Base-by-base conservation (phyloP, 2,888 invertebrate species). In the Gymnocheta viridis region DNA sequence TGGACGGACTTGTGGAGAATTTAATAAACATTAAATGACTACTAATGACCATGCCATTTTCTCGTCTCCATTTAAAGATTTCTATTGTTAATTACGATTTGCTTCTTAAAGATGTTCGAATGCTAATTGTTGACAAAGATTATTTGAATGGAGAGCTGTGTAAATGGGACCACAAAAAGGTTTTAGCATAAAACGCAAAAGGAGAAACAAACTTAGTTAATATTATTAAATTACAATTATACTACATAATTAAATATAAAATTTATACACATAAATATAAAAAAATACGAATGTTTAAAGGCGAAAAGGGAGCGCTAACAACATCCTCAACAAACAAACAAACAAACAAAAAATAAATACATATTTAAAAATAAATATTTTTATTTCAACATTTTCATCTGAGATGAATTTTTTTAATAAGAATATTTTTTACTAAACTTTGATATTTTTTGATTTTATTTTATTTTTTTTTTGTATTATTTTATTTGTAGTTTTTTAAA, bases 331-430 rank as follows among this genome's bases (percentile, higher is more conserved):
- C 56, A 74, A 58, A 47, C 19, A 54, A 82, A 62, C 56, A 74
- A 58, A 47, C 19, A 54, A 38, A 72, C 44, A 51, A 70, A n/a
- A 51, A 14, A n/a, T 19, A 58, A 27, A 19, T 14, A 73, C 3
- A 54, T 27, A 38, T 1, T 41, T 24, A 69, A 79, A 58, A 24
- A 10, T 24, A 60, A 41, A 82, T 70, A 82, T 73, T 84, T 77
- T 77, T 84, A 81, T 77, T 77, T 74, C 35, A 67, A 82, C 66
- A 85, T 70, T 76, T 85, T 86, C 86, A 86, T 85, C 85, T 86
- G 84, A 82, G 86, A 87, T 86, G 85, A 86, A 85, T 83, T 44
- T 64, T 82, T 83, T 69, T 32, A 78, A 81, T 84, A 77, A 72
- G 72, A 84, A 80, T 77, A 81, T 80, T 70, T 54, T 35, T 58